phyloP scores from a whole-genome alignment of 2,113 vertebrate species.

The Phasianus colchicus region DNA sequence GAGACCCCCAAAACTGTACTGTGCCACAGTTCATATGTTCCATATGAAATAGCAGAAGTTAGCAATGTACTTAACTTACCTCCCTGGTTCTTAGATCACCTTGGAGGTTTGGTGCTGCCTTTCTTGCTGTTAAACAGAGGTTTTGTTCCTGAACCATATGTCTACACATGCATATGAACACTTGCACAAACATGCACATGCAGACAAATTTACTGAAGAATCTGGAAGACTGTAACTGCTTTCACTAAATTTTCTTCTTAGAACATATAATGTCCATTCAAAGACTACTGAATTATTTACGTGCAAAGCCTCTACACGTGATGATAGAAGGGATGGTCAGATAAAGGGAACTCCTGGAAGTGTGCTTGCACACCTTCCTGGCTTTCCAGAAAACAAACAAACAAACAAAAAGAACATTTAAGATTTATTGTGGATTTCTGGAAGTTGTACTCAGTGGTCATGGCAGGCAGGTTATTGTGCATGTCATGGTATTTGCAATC shows the following conservation, averaged over 20 bases:
- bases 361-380: not conserved
- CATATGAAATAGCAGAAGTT: not conserved
- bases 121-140: not conserved
- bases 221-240: not conserved
- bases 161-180: accelerated
- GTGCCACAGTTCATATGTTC: not conserved
- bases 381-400: not conserved
- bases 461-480: not conserved
- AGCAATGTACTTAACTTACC: not conserved
- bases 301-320: not conserved
- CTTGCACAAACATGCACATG: accelerated
- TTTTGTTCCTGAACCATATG: not conserved
- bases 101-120: not conserved
- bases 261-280: not conserved
- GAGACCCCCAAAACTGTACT: not conserved
- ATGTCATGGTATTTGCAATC: not conserved
- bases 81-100: not conserved
- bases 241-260: not conserved
- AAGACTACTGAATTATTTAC: not conserved
- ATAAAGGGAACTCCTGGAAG: not conserved
- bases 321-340: not conserved
- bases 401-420: not conserved
- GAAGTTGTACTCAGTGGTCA: not conserved
- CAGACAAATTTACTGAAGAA: not conserved
- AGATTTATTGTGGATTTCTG: not conserved